Evolutionary conservation across 2,888 invertebrate species (phyloP), one percentile per base, ranked within the genome.

Genomic region (Cantharis nigra): DNA sequence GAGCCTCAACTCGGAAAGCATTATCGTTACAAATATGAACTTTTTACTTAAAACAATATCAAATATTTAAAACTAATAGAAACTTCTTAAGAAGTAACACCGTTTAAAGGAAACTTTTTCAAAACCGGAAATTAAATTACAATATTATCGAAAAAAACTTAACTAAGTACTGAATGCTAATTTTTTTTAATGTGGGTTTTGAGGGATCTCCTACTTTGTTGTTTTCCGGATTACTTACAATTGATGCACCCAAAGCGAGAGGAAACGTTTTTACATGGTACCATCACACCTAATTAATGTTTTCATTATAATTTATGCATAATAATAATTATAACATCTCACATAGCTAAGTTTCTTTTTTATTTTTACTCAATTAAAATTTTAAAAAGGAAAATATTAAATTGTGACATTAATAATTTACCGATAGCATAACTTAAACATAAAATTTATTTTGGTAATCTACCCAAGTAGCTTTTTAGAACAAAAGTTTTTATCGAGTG

Each of bases 1-100:
- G 71, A 70, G 71, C 64, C 74, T 26, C 72, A 76, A 71, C 74
- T 70, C 16, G 13, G 69, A 70, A 72, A 69, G 33, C 69, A 64
- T 70, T 70, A 71, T 75, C 73, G 70, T 70, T 70, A 72, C 64
- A 65, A 26, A 69, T 16, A 73, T 73, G 69, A 67, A 26, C 26
- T 67, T 67, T 67, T 23, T 23, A 67, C 49, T 71, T 71, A 49
- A 20, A 71, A 30, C 20, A 23, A 70, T 63, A 26, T 71, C 9
- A 20, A 71, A 71, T 16, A 14, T 49, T 33, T 71, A 28, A 62
- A 62, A 71, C 49, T 33, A 33, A 33, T 33, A 9, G n/a, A n/a
- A 67, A 20, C 7, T 64, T 64, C 10, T 64, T 18, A 18, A 11
- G 5, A 49, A 49, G n/a, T n/a, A 2, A 7, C n/a, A 49, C 7